phyloP scores from a whole-genome alignment of 92 coral and sea anemone species.

The Meandrina meandrites region DNA sequence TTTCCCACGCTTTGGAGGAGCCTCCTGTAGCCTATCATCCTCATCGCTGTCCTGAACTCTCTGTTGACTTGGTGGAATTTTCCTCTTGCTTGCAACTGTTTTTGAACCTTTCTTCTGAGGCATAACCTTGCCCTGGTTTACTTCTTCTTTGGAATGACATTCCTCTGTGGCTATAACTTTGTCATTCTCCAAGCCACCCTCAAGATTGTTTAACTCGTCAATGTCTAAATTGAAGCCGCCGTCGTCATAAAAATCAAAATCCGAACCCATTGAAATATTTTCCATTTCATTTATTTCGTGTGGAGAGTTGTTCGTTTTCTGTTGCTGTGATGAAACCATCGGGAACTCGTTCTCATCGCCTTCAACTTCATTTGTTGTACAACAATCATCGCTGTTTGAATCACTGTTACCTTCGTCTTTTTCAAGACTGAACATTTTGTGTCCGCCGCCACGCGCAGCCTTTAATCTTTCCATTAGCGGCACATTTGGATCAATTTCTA shows the following conservation, averaged over 20 bases:
- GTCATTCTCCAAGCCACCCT: slow-evolving; percentile 28
- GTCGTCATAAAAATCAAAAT: slow-evolving; percentile 75
- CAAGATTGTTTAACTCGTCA: slow-evolving; percentile 58
- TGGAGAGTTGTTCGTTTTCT: neutral
- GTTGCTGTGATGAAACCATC: neutral
- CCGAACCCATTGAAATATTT: slow-evolving; percentile 25
- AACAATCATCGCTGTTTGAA: slow-evolving; percentile 17
- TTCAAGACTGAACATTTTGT: neutral
- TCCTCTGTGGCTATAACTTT: slow-evolving; percentile 19
- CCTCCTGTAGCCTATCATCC: neutral
- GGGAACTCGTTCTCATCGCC: neutral
- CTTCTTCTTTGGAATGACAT: neutral
- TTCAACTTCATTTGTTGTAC: neutral
- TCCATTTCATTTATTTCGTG: neutral
- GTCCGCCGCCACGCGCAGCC: slow-evolving; percentile 40
- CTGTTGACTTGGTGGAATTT: slow-evolving; percentile 14
- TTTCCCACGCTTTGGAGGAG: slow-evolving; percentile 12
- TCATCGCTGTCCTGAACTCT: slow-evolving; percentile 11
- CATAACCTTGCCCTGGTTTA: neutral
- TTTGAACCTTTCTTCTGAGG: neutral
- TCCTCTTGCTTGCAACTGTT: neutral
- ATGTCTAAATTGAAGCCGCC: slow-evolving; percentile 93
- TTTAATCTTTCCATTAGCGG: slow-evolving; percentile 48
- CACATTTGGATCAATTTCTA: slow-evolving; percentile 16
- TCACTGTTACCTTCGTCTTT: slow-evolving; percentile 31